phyloP scores from a whole-genome alignment of 2,888 invertebrate species.

The Rhimphoctona megacephalus region DNA sequence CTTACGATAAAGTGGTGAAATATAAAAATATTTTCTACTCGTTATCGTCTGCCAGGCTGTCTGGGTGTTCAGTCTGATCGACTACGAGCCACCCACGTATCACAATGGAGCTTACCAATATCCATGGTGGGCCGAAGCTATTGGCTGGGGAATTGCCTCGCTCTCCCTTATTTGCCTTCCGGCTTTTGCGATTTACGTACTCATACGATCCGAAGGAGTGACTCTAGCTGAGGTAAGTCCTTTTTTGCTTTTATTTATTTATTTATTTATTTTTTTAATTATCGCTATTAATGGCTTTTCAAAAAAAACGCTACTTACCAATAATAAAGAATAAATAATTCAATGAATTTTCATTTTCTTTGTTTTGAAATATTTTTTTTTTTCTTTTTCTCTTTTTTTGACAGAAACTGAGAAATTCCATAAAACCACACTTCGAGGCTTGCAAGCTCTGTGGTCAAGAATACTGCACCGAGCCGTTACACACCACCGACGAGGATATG shows the following conservation, averaged over 20 bases:
- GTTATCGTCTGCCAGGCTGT: slow-evolving; percentile 87
- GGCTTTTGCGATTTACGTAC: slow-evolving; percentile 90
- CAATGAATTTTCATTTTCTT: not conserved
- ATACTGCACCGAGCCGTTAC: slow-evolving; percentile 87
- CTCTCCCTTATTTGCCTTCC: slow-evolving; percentile 95
- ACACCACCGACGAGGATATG: slow-evolving; percentile 86
- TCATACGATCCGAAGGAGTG: slow-evolving; percentile 90
- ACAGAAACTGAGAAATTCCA: slow-evolving; percentile 91
- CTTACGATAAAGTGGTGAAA: not conserved
- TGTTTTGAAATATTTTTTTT: not conserved
- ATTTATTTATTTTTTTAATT: not conserved
- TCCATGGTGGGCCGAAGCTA: slow-evolving; percentile 93
- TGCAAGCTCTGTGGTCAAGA: slow-evolving; percentile 91
- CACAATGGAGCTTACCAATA: slow-evolving; percentile 92
- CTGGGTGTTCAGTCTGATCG: slow-evolving; percentile 95
- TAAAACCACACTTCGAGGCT: slow-evolving; percentile 91
- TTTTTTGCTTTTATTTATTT: not conserved
- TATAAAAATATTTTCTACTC: not conserved
- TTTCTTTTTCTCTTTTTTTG: slow-evolving; percentile 70
- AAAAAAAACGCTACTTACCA: not conserved
- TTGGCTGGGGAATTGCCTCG: slow-evolving; percentile 95
- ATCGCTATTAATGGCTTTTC: not conserved
- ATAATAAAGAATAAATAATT: no score
- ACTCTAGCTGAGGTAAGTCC: slow-evolving; percentile 89
- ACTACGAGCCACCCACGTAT: slow-evolving; percentile 94